A percentile compares a stretch with the other conserved stretches of the same genome.
Conservation (phyloP, 2,797 vertebrate species). For the Sebastes iracundus region DNA sequence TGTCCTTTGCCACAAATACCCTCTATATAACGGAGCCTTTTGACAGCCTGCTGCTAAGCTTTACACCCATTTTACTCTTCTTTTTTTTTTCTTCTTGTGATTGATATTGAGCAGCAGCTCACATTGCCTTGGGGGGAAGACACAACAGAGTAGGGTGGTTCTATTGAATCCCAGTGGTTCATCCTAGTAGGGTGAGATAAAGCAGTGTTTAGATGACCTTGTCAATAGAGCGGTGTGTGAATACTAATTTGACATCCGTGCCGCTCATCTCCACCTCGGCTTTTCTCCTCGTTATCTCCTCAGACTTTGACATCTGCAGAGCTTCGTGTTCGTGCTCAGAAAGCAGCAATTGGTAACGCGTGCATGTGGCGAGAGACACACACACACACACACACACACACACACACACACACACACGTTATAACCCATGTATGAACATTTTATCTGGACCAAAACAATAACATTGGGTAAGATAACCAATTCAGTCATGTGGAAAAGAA, state of each 20-base stretch:
- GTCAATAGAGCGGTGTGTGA: constrained; percentile 62
- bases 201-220: constrained; percentile 70
- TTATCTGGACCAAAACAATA: background rate
- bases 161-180: constrained; percentile 50
- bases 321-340: constrained; percentile 32
- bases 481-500: background rate
- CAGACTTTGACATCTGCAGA: constrained; percentile 55
- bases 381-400: background rate
- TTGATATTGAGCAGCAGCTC: constrained; percentile 50
- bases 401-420: background rate
- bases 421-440: background rate
- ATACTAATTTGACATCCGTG: constrained; percentile 63
- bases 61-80: constrained; percentile 23
- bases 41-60: constrained; percentile 48
- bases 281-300: constrained; percentile 56
- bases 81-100: constrained; percentile 1
- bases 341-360: constrained; percentile 21
- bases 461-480: background rate
- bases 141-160: constrained; percentile 30
- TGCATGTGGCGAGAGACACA: background rate
- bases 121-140: constrained; percentile 38
- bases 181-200: constrained; percentile 56
- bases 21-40: constrained; percentile 22
- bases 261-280: constrained; percentile 34
- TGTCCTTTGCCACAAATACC: constrained; percentile 42